Evolutionary conservation across 2,113 vertebrate genomes (phyloP).

Genomic region (Rhinoderma darwinii): DNA sequence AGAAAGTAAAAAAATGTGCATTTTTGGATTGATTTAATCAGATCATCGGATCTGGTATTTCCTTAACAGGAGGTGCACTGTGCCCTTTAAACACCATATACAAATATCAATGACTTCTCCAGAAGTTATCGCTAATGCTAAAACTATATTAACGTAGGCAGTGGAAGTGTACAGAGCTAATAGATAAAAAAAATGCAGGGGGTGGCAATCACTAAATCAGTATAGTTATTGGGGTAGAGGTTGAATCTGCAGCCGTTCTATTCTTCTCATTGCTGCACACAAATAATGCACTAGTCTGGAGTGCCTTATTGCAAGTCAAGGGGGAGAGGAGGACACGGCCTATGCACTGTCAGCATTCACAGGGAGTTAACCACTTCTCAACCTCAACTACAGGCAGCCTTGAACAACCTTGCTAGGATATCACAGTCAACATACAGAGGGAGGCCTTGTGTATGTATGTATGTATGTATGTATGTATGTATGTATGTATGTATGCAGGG

Average conservation of each 20-base stretch:
- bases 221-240: neutral
- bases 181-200: neutral
- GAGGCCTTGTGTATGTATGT: conserved; percentile 14
- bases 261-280: neutral
- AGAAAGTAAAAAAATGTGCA: neutral
- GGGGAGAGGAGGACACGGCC: conserved; percentile 34
- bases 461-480: too few relatives aligned
- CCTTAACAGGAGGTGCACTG: too few relatives aligned
- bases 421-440: conserved; percentile 13
- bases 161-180: neutral
- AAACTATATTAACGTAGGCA: neutral
- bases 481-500: too few relatives aligned
- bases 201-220: neutral
- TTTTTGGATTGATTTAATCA: neutral
- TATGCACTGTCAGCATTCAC: conserved; percentile 42
- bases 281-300: neutral
- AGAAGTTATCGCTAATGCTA: neutral
- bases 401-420: conserved; percentile 20
- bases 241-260: neutral
- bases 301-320: conserved; percentile 45
- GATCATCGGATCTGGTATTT: neutral
- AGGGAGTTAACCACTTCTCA: conserved; percentile 51
- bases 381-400: neutral
- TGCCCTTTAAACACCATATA: neutral
- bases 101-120: neutral